These are phyloP conservation scores for Gulo gulo DNA, from an alignment of 2,113 vertebrate species.

Conservation along the genomic window DNA sequence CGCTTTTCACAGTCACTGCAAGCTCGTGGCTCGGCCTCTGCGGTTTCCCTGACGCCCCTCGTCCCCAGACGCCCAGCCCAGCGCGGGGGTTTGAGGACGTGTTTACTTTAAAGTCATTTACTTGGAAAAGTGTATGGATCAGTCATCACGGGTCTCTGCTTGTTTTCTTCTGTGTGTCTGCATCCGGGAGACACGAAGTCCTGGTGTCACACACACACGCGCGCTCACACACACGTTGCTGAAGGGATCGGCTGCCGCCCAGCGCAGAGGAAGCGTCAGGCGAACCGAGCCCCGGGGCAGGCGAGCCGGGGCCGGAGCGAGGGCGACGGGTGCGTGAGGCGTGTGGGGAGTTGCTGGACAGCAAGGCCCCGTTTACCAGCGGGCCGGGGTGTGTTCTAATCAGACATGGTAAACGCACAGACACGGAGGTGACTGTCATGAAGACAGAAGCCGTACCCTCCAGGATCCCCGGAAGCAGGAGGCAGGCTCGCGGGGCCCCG, in stretches of 20 bases:
- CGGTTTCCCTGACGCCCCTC: not conserved
- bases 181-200: not conserved
- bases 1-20: not conserved
- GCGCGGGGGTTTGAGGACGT: rapidly evolving
- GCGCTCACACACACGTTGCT: too few species aligned
- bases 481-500: too few species aligned
- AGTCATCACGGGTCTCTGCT: too few species aligned
- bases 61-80: not conserved
- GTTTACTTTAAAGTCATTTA: not conserved
- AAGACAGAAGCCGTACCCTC: too few species aligned
- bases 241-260: not conserved
- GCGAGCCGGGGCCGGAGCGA: too few species aligned
- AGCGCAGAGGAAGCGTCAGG: not conserved
- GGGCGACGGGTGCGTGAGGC: too few species aligned
- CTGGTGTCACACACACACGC: rapidly evolving
- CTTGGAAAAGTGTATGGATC: not conserved
- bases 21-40: not conserved
- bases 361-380: too few species aligned
- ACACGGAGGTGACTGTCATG: too few species aligned
- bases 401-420: too few species aligned
- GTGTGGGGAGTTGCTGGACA: too few species aligned
- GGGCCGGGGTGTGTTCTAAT: too few species aligned
- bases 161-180: not conserved
- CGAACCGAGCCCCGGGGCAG: not conserved
- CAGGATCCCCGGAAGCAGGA: too few species aligned